Percentiles rank a stretch among this genome's conserved stretches.
These are phyloP conservation scores for Bombus polaris DNA, from an alignment of 1,140 invertebrate species.

Conservation along the genomic window DNA sequence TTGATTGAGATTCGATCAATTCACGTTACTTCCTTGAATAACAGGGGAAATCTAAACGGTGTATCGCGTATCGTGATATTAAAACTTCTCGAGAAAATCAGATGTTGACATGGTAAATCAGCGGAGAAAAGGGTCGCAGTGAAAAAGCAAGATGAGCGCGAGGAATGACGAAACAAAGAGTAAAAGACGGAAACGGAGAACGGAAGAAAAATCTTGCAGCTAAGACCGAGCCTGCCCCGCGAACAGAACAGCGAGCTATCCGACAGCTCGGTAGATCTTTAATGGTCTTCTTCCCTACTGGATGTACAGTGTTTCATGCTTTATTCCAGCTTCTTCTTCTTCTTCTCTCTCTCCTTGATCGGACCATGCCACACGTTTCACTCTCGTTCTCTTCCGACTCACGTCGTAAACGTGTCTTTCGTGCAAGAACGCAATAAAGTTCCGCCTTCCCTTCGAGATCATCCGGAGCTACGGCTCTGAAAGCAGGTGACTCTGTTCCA, in stretches of 20 bases:
- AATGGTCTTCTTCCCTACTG: slow-evolving; percentile 62
- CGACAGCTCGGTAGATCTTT: slow-evolving; percentile 61
- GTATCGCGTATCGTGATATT: too few relatives aligned
- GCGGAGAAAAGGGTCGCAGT: slow-evolving; percentile 26
- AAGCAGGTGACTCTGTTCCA: slow-evolving; percentile 69
- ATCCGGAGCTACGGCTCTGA: slow-evolving; percentile 56
- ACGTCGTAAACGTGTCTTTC: slow-evolving; percentile 57
- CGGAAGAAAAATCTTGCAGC: slow-evolving; percentile 34
- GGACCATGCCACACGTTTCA: slow-evolving; percentile 41
- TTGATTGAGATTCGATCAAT: too few relatives aligned
- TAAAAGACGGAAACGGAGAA: slow-evolving; percentile 31
- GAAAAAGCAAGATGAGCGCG: slow-evolving; percentile 33
- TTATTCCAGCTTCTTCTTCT: slow-evolving; percentile 48
- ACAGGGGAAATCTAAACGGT: not conserved
- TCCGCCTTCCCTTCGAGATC: slow-evolving; percentile 49
- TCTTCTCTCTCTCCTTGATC: slow-evolving; percentile 6
- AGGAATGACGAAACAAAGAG: not conserved
- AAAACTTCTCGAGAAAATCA: slow-evolving; percentile 11
- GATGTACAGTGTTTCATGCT: slow-evolving; percentile 64
- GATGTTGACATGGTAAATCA: slow-evolving; percentile 17
- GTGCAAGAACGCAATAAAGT: slow-evolving; percentile 55
- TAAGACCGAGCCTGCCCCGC: slow-evolving; percentile 51
- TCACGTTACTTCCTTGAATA: too few relatives aligned
- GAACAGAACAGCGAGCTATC: slow-evolving; percentile 56
- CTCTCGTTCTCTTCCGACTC: slow-evolving; percentile 63